phyloP scores from a whole-genome alignment of 2,797 vertebrate species.

The Gorsachius magnificus region DNA sequence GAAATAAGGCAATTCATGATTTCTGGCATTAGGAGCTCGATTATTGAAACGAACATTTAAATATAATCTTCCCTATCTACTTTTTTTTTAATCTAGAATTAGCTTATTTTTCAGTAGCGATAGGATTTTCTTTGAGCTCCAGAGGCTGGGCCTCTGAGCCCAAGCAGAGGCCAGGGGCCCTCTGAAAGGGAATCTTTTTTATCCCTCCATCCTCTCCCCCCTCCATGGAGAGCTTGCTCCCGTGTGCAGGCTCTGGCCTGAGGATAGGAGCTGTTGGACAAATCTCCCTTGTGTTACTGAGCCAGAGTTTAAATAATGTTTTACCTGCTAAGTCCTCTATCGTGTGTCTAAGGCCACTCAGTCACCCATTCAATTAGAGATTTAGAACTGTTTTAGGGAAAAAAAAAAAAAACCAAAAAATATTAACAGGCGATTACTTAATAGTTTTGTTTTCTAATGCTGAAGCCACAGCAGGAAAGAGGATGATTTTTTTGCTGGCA shows the following conservation, averaged over 20 bases:
- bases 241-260: not conserved
- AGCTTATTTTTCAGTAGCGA: not conserved
- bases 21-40: not conserved
- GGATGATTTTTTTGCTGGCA: not conserved
- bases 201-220: not conserved
- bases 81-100: slow-evolving; percentile 15
- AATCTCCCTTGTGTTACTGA: not conserved
- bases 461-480: not conserved
- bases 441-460: not conserved
- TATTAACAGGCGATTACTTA: not conserved
- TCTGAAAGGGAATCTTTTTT: slow-evolving; percentile 20
- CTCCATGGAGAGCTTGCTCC: not conserved
- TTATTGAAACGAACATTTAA: not conserved
- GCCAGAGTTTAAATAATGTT: not conserved
- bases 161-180: slow-evolving; percentile 42
- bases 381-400: not conserved
- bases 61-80: not conserved
- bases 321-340: not conserved
- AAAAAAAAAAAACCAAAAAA: no score
- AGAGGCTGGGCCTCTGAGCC: not conserved
- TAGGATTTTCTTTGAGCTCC: slow-evolving; percentile 36
- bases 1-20: slow-evolving; percentile 12
- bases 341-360: not conserved
- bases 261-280: not conserved
- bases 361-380: not conserved